Evolutionary conservation across 2,797 vertebrate genomes (phyloP), one percentile per base, ranked within the genome.

Genomic region (Sebastes diaconus): DNA sequence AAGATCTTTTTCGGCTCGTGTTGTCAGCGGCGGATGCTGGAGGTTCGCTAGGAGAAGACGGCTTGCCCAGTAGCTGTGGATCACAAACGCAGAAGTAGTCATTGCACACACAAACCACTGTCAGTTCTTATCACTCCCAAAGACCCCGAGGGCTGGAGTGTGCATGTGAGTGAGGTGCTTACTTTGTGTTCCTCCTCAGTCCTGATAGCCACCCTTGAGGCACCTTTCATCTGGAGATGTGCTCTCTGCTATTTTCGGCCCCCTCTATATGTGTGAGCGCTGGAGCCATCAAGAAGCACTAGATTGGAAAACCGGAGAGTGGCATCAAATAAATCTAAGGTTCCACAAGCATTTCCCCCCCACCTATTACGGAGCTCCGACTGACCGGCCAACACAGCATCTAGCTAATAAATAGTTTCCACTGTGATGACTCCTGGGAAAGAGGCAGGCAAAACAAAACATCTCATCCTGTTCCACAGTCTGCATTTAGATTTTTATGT

Each of bases 161-260:
- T 89, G 93, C 90, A 88, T 93, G 93, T 84, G 93, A 93, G 93
- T 83, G 91, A 94, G 93, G 91, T 89, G 91, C 91, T 93, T 92
- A 91, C 90, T 93, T 91, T 93, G 88, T 92, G 90, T 88, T 93
- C 91, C 87, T 91, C 88, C 88, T 91, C 88, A 61, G 87, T 86
- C 92, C 93, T 92, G 93, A 94, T 94, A 94, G 91, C 88, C 92
- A 94, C 92, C 93, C 91, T 92, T 83, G 91, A 93, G 92, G 93
- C 90, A 86, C 88, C 90, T 93, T 88, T 92, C 90, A 93, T 92
- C 91, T 69, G 5, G 85, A 92, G 90, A 93, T 91, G 89, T 84
- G 90, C 90, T 90, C 85, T 89, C 84, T 86, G 89, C 93, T 95
- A 93, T 94, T 92, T 94, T 80, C 90, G 81, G 80, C 83, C 78